Evolutionary conservation across 2,113 vertebrate genomes (phyloP), one percentile per base, ranked within the genome.

Genomic region (Colossoma macropomum): DNA sequence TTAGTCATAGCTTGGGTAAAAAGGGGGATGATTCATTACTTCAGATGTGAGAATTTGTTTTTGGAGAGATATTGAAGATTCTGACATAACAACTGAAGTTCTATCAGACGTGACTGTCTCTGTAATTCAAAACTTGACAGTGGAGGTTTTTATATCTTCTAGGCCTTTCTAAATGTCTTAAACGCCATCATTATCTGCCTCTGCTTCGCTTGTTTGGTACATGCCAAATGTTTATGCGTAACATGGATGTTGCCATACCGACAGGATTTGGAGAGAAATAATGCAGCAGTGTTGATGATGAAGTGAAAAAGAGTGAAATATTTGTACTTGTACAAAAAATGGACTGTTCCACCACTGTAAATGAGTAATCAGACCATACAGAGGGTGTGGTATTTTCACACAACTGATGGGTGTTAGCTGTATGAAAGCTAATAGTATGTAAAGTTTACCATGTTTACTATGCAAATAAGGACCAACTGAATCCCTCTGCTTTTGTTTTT

Each of bases 151-250:
- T 56, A 56, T 68, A 69, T 69, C 17, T 45, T 68, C 32, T 56
- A 50, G 69, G 7, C 13, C 38, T 16, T 6, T 50, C 56, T 32
- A 81, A 45, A 75, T 75, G 69, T 63, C 38, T 70, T n/a, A 69
- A 74, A 81, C 65, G 73, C 78, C 78, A n/a, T 30, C 27, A 70
- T 81, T 81, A 77, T 68, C 70, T 66, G 34, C 56, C 73, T 54
- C 69, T 71, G 81, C 83, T 66, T 71, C 78, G 76, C 77, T 77
- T 27, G 54, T 50, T 83, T 74, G 19, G 60, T 48, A 80, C 23
- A 38, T 76, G 45, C 38, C 75, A 72, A 86, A 77, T 68, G 85
- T 72, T 41, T 89, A 56, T 50, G 21, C 34, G 84, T 85, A 91
- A 78, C 15, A 38, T 48, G 79, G 28, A 68, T n/a, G 1, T 27